Evolutionary conservation across 2,797 vertebrate species (phyloP), one percentile per base, ranked within the genome.

Genomic region (Enteromius treurensis): DNA sequence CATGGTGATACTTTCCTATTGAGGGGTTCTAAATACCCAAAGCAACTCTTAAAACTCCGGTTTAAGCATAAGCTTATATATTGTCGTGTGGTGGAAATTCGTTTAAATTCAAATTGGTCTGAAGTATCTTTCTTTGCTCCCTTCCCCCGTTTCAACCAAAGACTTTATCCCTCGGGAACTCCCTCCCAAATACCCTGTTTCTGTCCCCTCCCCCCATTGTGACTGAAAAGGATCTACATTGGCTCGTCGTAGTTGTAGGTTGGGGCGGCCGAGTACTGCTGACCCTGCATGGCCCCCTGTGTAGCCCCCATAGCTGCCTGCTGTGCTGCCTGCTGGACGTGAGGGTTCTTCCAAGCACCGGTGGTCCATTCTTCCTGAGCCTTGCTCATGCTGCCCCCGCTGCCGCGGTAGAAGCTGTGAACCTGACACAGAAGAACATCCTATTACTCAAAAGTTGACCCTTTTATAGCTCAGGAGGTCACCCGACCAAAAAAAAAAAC

Each of bases 291-390:
- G 85, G 97, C 95, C 0, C 97, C 97, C 91, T 98, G 92, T 0
- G 96, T 96, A 0, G 96, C 97, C 13, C 97, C 97, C 92, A 97
- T 94, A 1, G 97, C 97, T 0, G 97, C 97, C 21, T 95, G 97
- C 93, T 99, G 97, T 0, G 97, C 97, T 0, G 97, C 97, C 89
- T 98, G 94, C 89, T 98, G 98, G 21, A 98, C 97, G 0, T 99
- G 97, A 0, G 98, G 97, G 86, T 97, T 99, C 93, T 99, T 99
- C 98, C 98, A 99, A 0, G 98, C 97, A 1, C 98, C 98, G 0
- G 95, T 95, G 88, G 97, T 94, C 98, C 98, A 99, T 91, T 99
- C 98, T 87, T 99, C 97, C 88, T 99, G 98, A 3, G 98, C 98
- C 90, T 97, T 98, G 91, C 97, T 97, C 93, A 99, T 92, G 87